A percentile compares a stretch with the other conserved stretches of the same genome.
Evolutionary conservation across 1,140 invertebrate species (phyloP).

Genomic region (Trichonephila inaurata): DNA sequence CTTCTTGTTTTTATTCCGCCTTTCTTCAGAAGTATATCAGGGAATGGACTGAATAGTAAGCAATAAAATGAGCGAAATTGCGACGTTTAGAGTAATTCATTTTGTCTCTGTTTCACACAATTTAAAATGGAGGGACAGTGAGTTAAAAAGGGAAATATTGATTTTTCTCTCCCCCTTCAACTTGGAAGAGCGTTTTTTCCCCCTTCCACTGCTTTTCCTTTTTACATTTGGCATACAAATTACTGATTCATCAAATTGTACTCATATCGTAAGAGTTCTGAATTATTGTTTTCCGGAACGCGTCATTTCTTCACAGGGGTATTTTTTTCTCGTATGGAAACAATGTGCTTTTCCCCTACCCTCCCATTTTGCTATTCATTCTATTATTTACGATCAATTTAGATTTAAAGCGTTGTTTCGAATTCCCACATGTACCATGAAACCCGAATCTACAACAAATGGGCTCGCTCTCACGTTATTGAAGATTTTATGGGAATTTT

Average conservation of each 20-base stretch:
- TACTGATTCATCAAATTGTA: conserved; percentile 63
- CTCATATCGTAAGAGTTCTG: not conserved
- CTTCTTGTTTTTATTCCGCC: conserved; percentile 13
- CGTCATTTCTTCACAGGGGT: conserved; percentile 27
- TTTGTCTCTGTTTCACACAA: conserved; percentile 68
- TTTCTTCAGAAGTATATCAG: conserved; percentile 40
- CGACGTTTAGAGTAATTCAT: conserved; percentile 68
- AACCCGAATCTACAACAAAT: conserved; percentile 39
- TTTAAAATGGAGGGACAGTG: conserved; percentile 59
- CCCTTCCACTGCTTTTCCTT: not conserved
- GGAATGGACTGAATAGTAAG: conserved; percentile 57
- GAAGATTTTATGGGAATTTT: conserved; percentile 48
- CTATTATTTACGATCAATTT: conserved; percentile 50
- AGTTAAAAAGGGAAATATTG: conserved; percentile 43
- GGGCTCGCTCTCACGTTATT: conserved; percentile 32
- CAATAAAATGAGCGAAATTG: conserved; percentile 62
- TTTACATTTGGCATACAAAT: conserved; percentile 60
- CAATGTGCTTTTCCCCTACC: not conserved
- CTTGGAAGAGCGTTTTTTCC: not conserved
- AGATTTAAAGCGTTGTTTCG: conserved; percentile 7
- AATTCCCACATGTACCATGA: conserved; percentile 46
- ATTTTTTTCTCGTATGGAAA: conserved; percentile 18
- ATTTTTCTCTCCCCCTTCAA: conserved; percentile 14
- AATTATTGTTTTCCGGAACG: conserved; percentile 43
- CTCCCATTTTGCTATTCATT: not conserved